Conservation (phyloP, 2,888 invertebrate genomes). For the Poecilobothrus nobilitatus region DNA sequence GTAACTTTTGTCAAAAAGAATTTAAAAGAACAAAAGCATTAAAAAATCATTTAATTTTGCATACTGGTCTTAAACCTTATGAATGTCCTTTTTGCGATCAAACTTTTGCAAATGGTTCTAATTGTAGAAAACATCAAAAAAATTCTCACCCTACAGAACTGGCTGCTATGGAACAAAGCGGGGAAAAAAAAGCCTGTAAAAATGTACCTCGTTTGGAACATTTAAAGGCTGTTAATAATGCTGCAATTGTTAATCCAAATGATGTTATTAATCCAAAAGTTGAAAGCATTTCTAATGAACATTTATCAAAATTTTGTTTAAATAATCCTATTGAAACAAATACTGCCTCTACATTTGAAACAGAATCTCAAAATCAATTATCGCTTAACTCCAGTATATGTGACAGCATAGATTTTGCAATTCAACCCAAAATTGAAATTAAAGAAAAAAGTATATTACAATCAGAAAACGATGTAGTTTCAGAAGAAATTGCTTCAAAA, state of each 20-base stretch:
- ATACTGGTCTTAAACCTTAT: slow-evolving; percentile 41
- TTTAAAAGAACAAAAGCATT: slow-evolving; percentile 42
- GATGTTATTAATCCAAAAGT: neutral
- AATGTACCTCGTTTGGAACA: slow-evolving; percentile 9
- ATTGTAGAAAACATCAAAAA: slow-evolving; percentile 43
- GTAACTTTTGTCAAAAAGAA: slow-evolving; percentile 38
- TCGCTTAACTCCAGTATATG: neutral
- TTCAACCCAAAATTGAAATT: neutral
- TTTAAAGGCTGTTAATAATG: slow-evolving; percentile 11
- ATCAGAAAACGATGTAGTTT: neutral
- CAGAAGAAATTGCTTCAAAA: neutral
- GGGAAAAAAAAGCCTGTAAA: slow-evolving; percentile 10
- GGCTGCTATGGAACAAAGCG: slow-evolving; percentile 31
- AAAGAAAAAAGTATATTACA: neutral
- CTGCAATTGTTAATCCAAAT: neutral
- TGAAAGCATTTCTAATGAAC: neutral
- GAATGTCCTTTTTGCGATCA: slow-evolving; percentile 41
- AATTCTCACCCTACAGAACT: slow-evolving; percentile 40
- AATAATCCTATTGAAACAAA: neutral
- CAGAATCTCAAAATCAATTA: neutral
- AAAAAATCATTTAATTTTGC: slow-evolving; percentile 42
- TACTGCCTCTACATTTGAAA: neutral
- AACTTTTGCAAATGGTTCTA: slow-evolving; percentile 42
- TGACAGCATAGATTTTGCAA: neutral
- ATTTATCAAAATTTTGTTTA: neutral